Conservation (phyloP, 2,797 vertebrate species). For the Phataginus tricuspis region DNA sequence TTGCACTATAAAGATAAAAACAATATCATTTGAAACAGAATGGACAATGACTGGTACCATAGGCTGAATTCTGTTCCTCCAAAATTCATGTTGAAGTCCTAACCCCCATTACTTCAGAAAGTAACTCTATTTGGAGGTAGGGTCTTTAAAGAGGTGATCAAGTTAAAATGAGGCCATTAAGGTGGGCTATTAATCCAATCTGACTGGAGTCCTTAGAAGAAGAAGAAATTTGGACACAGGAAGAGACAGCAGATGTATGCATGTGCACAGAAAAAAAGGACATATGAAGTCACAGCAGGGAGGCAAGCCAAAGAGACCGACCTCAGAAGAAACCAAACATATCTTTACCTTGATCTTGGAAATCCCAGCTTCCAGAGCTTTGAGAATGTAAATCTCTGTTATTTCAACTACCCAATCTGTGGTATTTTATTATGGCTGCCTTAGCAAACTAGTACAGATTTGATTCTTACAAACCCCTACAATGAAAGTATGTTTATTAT, state of each 20-base stretch:
- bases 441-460: neutral
- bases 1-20: neutral
- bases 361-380: neutral
- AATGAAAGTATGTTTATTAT: neutral
- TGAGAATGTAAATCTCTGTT: neutral
- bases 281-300: neutral
- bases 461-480: neutral
- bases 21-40: neutral
- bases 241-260: neutral
- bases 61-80: neutral
- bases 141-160: neutral
- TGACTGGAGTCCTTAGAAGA: neutral
- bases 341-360: neutral
- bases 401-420: neutral
- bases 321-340: neutral
- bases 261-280: neutral
- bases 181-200: neutral
- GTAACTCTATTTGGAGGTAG: neutral
- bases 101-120: neutral
- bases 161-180: neutral
- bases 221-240: neutral
- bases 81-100: neutral
- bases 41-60: neutral
- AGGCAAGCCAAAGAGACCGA: neutral
- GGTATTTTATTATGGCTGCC: neutral